Percentiles rank a stretch among this genome's conserved stretches.
Evolutionary conservation across 2,113 vertebrate species (phyloP).

Genomic region (Eupsittula cactorum): DNA sequence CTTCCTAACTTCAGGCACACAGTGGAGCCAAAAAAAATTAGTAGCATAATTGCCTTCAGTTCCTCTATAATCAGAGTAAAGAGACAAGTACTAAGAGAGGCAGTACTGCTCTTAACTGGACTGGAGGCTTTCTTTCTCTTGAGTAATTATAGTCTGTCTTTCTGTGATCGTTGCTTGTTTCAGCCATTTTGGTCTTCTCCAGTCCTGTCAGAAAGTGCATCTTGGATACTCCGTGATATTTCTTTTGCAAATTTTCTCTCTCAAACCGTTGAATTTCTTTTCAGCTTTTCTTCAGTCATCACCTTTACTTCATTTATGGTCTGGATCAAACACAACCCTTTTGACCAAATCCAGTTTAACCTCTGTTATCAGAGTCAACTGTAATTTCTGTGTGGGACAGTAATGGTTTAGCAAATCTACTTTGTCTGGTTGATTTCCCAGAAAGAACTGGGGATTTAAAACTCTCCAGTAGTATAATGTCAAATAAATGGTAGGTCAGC

Average conservation of each 20-base stretch:
- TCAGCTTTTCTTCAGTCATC: not conserved
- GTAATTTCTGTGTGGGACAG: not conserved
- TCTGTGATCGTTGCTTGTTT: not conserved
- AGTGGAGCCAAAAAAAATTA: conserved; percentile 15
- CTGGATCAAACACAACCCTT: not conserved
- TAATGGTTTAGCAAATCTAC: not conserved
- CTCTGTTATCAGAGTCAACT: not conserved
- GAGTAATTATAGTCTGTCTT: not conserved
- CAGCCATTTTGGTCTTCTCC: not conserved
- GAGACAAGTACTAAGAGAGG: not conserved
- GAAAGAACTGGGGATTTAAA: not conserved
- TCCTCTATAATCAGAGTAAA: not conserved
- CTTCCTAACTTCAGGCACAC: not conserved
- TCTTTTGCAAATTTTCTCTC: not conserved
- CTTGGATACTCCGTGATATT: not conserved
- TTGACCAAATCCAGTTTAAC: not conserved
- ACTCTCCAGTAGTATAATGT: not conserved
- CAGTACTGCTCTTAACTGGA: not conserved
- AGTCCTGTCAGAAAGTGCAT: not conserved
- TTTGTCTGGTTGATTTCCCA: not conserved
- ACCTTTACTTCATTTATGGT: not conserved
- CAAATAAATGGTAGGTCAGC: not conserved
- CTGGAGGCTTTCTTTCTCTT: not conserved
- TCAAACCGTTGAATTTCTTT: not conserved
- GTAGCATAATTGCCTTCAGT: not conserved